Evolutionary conservation across 2,113 vertebrate genomes (phyloP).

Genomic region (Ranitomeya variabilis): DNA sequence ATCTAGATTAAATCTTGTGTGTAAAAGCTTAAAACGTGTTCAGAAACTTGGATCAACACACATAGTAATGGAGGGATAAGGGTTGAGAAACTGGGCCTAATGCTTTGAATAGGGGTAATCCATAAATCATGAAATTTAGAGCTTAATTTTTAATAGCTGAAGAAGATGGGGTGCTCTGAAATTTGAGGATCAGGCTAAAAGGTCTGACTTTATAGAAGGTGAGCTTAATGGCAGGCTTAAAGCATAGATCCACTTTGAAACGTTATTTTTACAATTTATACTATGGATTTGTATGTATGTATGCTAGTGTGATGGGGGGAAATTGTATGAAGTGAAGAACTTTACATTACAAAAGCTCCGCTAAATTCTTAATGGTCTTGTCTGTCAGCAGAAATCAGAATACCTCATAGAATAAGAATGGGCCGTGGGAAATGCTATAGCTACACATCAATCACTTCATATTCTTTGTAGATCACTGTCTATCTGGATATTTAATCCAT

Average conservation of each 20-base stretch:
- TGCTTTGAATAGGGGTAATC: not conserved
- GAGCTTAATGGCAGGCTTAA: too few relatives aligned
- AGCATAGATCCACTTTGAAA: too few relatives aligned
- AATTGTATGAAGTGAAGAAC: not conserved
- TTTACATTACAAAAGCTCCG: not conserved
- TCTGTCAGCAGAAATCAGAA: not conserved
- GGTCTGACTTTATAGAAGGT: not conserved
- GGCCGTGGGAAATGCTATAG: not conserved
- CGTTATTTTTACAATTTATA: too few relatives aligned
- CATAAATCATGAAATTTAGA: not conserved
- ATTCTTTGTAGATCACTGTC: not conserved
- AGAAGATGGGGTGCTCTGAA: not conserved
- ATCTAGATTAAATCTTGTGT: not conserved
- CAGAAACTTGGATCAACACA: slow-evolving; percentile 8
- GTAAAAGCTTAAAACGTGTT: slow-evolving; percentile 7
- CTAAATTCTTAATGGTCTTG: not conserved
- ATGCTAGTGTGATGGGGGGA: not conserved
- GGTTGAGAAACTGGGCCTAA: not conserved
- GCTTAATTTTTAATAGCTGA: not conserved
- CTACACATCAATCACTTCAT: not conserved
- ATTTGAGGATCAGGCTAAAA: not conserved
- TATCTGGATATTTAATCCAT: not conserved
- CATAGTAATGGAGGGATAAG: not conserved
- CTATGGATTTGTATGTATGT: not conserved
- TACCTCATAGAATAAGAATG: not conserved